These are phyloP conservation scores for Andrena trimmerana DNA, from an alignment of 2,888 invertebrate genomes.

Conservation along the genomic window DNA sequence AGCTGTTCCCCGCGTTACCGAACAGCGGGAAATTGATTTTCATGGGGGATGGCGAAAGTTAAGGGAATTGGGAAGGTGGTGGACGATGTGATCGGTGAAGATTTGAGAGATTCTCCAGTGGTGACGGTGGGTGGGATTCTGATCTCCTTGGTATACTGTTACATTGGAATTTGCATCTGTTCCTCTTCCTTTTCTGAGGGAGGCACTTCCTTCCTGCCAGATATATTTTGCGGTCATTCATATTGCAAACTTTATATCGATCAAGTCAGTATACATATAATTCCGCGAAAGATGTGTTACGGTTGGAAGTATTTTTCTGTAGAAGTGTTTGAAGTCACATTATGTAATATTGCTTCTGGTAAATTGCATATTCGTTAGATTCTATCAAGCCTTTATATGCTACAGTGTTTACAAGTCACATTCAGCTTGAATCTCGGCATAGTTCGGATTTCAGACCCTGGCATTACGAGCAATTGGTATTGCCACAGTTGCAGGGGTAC, in stretches of 20 bases:
- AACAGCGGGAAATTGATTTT: constrained; percentile 45
- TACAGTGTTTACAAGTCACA: not conserved
- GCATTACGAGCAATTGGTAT: constrained; percentile 54
- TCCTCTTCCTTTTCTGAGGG: too few species aligned
- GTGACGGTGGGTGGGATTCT: not conserved
- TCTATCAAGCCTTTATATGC: not conserved
- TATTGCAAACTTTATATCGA: too few species aligned
- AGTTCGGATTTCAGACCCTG: constrained; percentile 33
- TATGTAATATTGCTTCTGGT: not conserved
- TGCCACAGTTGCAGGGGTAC: constrained; percentile 27
- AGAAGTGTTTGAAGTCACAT: too few species aligned
- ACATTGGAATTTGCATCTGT: too few species aligned
- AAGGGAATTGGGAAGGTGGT: constrained; percentile 17
- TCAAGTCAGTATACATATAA: too few species aligned
- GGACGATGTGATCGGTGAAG: constrained; percentile 1
- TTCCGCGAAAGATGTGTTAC: too few species aligned
- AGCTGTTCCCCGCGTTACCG: constrained; percentile 31
- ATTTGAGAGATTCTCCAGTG: not conserved
- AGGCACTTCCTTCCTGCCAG: too few species aligned
- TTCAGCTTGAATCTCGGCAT: constrained; percentile 39
- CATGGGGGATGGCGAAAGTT: constrained; percentile 7
- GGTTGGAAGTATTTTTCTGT: too few species aligned
- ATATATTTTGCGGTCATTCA: too few species aligned
- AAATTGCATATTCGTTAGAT: not conserved
- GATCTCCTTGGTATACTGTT: too few species aligned